These are phyloP conservation scores for Hylaeus volcanicus DNA, from an alignment of 1,140 invertebrate species.

Conservation along the genomic window DNA sequence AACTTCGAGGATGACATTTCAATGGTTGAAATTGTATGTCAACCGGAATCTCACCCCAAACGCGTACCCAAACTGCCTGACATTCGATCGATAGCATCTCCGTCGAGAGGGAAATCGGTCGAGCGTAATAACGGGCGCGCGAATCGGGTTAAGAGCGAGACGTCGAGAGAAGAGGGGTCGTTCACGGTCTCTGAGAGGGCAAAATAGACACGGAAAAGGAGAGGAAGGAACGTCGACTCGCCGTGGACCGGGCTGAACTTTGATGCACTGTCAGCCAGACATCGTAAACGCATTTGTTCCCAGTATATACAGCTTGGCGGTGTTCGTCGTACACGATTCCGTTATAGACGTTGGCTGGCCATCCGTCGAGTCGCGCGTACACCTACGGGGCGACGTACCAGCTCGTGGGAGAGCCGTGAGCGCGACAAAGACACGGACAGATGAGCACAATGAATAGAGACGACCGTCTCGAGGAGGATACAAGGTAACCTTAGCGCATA, in stretches of 20 bases:
- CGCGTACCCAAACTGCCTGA: neutral
- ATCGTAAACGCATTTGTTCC: constrained; percentile 75
- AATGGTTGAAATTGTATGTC: no score
- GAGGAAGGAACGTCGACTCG: constrained; percentile 30
- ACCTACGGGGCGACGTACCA: neutral
- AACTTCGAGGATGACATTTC: no score
- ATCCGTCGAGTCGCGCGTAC: constrained; percentile 38
- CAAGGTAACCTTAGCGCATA: constrained; percentile 44
- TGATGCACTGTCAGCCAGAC: constrained; percentile 74
- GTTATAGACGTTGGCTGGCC: constrained; percentile 58
- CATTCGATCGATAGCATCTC: neutral
- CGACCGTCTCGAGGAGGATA: neutral
- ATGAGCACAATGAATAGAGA: constrained; percentile 25
- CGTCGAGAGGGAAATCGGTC: neutral
- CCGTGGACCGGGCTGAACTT: constrained; percentile 64
- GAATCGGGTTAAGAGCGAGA: constrained; percentile 44
- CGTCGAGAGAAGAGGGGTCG: neutral
- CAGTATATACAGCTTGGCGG: constrained; percentile 39
- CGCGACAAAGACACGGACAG: constrained; percentile 30
- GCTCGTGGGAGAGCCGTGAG: constrained; percentile 54
- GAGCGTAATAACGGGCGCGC: constrained; percentile 12
- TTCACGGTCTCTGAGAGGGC: constrained; percentile 5
- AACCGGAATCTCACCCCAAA: no score
- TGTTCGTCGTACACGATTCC: constrained; percentile 52
- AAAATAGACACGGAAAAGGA: neutral